Conservation (phyloP, 2,797 vertebrate species). For the Pelochelys cantorii region DNA sequence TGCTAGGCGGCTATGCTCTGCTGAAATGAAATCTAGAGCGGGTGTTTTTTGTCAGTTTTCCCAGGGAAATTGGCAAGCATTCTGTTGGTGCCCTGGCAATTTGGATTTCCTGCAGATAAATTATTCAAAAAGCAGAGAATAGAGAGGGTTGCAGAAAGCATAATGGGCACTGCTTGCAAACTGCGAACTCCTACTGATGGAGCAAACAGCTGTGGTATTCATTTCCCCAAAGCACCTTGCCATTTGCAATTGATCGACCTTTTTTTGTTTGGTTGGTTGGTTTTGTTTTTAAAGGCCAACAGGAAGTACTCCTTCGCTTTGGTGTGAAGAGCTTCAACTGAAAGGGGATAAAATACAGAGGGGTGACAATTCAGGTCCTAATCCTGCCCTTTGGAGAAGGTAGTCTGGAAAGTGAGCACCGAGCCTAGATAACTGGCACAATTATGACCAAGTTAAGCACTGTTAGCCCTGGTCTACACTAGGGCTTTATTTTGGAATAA, state of each 20-base stretch:
- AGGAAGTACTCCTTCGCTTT: not conserved
- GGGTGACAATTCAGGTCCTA: not conserved
- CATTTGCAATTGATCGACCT: not conserved
- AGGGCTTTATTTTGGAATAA: too few relatives aligned
- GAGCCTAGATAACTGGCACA: not conserved
- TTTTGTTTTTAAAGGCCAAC: not conserved
- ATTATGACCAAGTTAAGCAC: not conserved
- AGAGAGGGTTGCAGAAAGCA: conserved; percentile 16
- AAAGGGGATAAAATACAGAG: not conserved
- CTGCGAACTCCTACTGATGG: not conserved
- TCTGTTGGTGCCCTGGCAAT: conserved; percentile 81
- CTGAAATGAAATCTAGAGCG: conserved; percentile 75
- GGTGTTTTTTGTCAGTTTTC: conserved; percentile 29
- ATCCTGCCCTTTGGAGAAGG: not conserved
- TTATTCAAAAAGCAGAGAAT: conserved; percentile 77
- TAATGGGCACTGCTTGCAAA: not conserved
- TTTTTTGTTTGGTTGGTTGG: not conserved
- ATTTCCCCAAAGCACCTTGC: conserved; percentile 62
- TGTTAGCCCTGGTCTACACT: too few relatives aligned
- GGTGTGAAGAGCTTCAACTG: not conserved
- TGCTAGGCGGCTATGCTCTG: conserved; percentile 76
- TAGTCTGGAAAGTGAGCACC: not conserved
- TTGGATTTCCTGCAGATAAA: conserved; percentile 84
- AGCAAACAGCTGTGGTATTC: conserved; percentile 23
- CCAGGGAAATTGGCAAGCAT: conserved; percentile 80